Evolutionary conservation across 2,797 vertebrate species (phyloP).

Genomic region (Pseudomugil gertrudae): DNA sequence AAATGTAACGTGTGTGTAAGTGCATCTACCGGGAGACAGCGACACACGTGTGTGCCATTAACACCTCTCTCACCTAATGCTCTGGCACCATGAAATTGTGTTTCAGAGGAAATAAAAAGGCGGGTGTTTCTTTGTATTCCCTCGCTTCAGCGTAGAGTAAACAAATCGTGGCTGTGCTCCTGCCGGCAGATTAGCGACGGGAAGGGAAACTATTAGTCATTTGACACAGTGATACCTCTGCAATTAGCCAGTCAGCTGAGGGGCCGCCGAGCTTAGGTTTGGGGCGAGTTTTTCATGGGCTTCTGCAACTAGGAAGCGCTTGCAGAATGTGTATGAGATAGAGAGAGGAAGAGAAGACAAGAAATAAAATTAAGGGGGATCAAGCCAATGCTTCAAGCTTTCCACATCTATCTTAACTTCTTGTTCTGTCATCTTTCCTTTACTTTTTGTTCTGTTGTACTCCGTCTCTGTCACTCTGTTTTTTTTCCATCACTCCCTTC

Average conservation of each 20-base stretch:
- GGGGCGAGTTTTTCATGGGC: slow-evolving; percentile 39
- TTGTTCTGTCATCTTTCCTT: slow-evolving; percentile 63
- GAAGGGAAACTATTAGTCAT: slow-evolving; percentile 76
- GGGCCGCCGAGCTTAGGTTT: slow-evolving; percentile 41
- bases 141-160: slow-evolving; percentile 60
- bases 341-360: slow-evolving; percentile 2
- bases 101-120: slow-evolving; percentile 58
- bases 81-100: slow-evolving; percentile 60
- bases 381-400: slow-evolving; percentile 63
- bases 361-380: slow-evolving; percentile 25
- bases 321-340: slow-evolving; percentile 33
- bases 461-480: slow-evolving; percentile 51
- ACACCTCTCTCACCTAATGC: slow-evolving; percentile 42
- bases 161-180: slow-evolving; percentile 68
- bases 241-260: slow-evolving; percentile 70
- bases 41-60: slow-evolving; percentile 14
- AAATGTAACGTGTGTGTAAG: slow-evolving; percentile 12
- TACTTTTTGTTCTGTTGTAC: slow-evolving; percentile 37
- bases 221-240: slow-evolving; percentile 75
- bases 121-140: slow-evolving; percentile 64
- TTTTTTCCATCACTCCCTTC: slow-evolving; percentile 34
- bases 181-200: slow-evolving; percentile 68
- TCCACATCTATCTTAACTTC: slow-evolving; percentile 39
- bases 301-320: slow-evolving; percentile 34
- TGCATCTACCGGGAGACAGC: slow-evolving; percentile 9